These are phyloP conservation scores for Mastomys coucha DNA, from an alignment of 2,113 vertebrate genomes.

Conservation along the genomic window DNA sequence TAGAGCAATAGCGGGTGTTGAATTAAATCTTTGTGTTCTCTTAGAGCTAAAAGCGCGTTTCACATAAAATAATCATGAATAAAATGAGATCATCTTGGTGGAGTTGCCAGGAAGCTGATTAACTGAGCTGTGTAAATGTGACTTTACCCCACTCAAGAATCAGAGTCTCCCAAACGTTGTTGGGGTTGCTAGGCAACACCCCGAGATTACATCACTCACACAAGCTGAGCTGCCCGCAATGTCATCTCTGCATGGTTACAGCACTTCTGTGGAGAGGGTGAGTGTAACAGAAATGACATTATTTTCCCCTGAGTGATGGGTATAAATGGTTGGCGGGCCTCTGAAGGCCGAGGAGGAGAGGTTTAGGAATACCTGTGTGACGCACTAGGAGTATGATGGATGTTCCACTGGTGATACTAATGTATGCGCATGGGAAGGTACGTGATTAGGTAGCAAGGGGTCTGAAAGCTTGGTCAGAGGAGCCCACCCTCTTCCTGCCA, in stretches of 20 bases:
- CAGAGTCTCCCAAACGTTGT: conserved; percentile 84
- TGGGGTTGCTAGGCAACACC: conserved; percentile 87
- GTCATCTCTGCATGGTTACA: conserved; percentile 77
- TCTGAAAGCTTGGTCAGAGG: neutral
- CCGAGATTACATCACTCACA: conserved; percentile 86
- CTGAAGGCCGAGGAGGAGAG: neutral
- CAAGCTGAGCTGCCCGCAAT: conserved; percentile 63
- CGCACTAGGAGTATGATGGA: rapidly evolving
- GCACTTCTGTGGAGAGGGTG: neutral
- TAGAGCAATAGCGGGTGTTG: conserved; percentile 81
- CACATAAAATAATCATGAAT: conserved; percentile 87
- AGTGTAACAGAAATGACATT: neutral
- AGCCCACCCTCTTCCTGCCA: neutral
- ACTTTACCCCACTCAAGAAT: conserved; percentile 75
- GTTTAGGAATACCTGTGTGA: neutral
- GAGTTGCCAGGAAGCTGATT: conserved; percentile 84
- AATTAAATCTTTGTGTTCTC: conserved; percentile 88
- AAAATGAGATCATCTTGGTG: conserved; percentile 84
- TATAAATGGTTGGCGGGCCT: neutral
- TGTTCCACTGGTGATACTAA: neutral
- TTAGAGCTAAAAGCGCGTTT: conserved; percentile 84
- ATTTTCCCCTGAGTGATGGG: conserved; percentile 10
- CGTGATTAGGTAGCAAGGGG: rapidly evolving
- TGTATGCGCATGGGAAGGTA: neutral
- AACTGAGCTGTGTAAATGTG: conserved; percentile 75